Evolutionary conservation across 2,888 invertebrate species (phyloP), one percentile per base, ranked within the genome.

Genomic region (Hoplodrina ambigua): DNA sequence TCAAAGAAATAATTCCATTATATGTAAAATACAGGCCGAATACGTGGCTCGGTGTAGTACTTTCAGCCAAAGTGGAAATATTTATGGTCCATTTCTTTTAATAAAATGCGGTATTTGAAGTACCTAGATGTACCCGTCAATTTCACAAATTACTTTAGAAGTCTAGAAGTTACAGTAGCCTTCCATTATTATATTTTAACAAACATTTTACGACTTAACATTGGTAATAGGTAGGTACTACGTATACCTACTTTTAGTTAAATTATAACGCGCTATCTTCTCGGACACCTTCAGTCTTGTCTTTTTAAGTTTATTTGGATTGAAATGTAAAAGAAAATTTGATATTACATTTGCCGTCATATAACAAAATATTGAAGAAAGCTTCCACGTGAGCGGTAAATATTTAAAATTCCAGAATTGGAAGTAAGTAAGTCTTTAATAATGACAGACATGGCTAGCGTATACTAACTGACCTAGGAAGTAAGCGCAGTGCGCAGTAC

Each of bases 41-140:
- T 60, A 75, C 60, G 74, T 72, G 66, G 53, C 69, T 71, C 71
- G 56, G 55, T 75, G 54, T 79, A 75, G 75, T 71, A 80, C 80
- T 71, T 80, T 67, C 58, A 66, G 75, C 60, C 56, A 56, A 64
- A 80, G 56, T 80, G 60, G 69, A 75, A 72, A 75, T 80, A 80
- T 80, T 75, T 80, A 82, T 80, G 64, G 76, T 67, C 80, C 71
- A 80, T 82, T 75, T 61, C 68, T 80, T 69, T 72, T 75, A 82
- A 80, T 82, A 82, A 78, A 80, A 82, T 67, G 52, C 69, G 52
- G 60, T 67, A 66, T 81, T 81, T 53, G 62, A 57, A 61, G 72
- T 52, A 46, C 50, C 25, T 44, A 46, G 25, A 56, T 70, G 49
- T 58, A 72, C 54, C 59, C 63, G 73, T 82, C 75, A 82, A 80